Evolutionary conservation across 2,888 invertebrate species (phyloP), one percentile per base, ranked within the genome.

Genomic region (Drosophila mulleri): DNA sequence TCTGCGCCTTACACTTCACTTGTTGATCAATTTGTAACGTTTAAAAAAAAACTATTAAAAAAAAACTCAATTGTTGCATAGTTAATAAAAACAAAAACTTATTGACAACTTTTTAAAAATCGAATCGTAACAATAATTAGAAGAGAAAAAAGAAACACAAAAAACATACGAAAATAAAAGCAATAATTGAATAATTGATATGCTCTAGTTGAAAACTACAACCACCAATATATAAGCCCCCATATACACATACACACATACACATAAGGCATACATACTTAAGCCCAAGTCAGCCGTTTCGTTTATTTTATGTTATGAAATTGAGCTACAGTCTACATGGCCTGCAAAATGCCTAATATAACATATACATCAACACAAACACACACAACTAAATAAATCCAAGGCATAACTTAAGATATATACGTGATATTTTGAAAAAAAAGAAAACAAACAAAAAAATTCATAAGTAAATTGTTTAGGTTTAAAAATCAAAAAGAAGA

Each of bases 361-460:
- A 57, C 37, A 61, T 29, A 58, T 39, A 73, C 16, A 53, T 48
- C 47, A 47, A 63, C 44, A 68, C 57, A 67, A 39, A 67, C 12
- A 54, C n/a, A 20, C 23, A 44, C 23, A 79, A 83, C 72, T 75
- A 83, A 83, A 86, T 78, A 84, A 82, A 85, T 73, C 77, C 80
- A 87, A 87, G 88, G 89, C 88, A 84, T 89, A 85, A 90, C 78
- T 85, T 88, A 89, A 89, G 88, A 77, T 84, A 89, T 86, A 86
- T 90, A 90, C 89, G 89, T 89, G 89, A 89, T 89, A 89, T 89
- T 89, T 89, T 89, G 85, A 81, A 87, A 86, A 84, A 78, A 68
- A 73, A 67, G n/a, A 81, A 81, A 87, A 88, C 83, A 75, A 82
- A 76, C 29, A 78, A 76, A 75, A 88, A 89, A 84, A 87, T 86